Evolutionary conservation across 1,140 invertebrate genomes (phyloP), one percentile per base, ranked within the genome.

Genomic region (Tachypleus tridentatus): DNA sequence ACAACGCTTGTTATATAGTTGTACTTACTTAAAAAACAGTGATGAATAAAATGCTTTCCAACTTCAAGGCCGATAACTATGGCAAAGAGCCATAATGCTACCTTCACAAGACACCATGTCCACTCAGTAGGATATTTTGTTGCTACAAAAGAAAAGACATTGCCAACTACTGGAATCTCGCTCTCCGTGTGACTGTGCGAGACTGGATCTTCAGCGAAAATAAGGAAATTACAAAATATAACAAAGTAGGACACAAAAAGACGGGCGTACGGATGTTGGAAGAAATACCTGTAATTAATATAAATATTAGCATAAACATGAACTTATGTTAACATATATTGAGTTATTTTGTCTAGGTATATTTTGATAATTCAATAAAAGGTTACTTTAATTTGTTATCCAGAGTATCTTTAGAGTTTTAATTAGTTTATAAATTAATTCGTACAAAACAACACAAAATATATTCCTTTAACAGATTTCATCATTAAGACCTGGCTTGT

Each of bases 201-300:
- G 8, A 83, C 77, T n/a, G 82, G 82, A 71, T 83, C 82, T 68
- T 83, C 81, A 47, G 81, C 81, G 73, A 82, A 83, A 8, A 83
- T 78, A 49, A 82, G 73, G 70, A 83, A 82, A 72, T 82, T 82
- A 69, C 80, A 82, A 69, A 82, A 79, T 47, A 80, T 80, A 9
- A 82, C 80, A 69, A 81, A 76, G 68, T 81, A 81, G 3, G 79
- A 79, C 51, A 81, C 74, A 69, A 80, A 77, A 3, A 82, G 71
- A 5, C 82, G 72, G 47, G 77, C 72, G 68, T 81, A 82, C 4
- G 82, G 82, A 72, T 83, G 81, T 71, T 83, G 81, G 72, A 82
- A 82, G 69, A 79, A 81, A 72, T 81, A 82, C 51, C 76, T 73
- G 56, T 73, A 72, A 64, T 57, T 11, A 10, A 60, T 29, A n/a